Conservation (phyloP, 1,140 invertebrate genomes). For the Lasioglossum baleicum region DNA sequence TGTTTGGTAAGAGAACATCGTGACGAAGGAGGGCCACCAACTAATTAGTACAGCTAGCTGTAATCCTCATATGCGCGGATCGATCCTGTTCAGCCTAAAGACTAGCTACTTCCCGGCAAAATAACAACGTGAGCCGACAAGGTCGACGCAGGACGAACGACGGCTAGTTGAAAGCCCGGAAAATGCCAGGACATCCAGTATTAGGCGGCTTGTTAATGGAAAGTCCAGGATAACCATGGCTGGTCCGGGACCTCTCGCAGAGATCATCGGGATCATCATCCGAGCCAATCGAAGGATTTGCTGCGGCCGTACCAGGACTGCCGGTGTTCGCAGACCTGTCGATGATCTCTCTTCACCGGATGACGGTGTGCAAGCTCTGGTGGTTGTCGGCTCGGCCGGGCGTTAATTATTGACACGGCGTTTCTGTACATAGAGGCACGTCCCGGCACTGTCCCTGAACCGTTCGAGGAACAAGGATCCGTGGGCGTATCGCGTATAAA, state of each 20-base stretch:
- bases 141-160: too few species aligned
- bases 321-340: slow-evolving; percentile 18
- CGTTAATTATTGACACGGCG: slow-evolving; percentile 71
- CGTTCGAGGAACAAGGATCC: slow-evolving; percentile 39
- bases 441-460: slow-evolving; percentile 7
- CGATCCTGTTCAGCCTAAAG: too few species aligned
- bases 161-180: too few species aligned
- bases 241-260: background rate
- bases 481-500: slow-evolving; percentile 35
- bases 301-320: background rate
- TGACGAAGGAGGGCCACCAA: too few species aligned
- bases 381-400: slow-evolving; percentile 55
- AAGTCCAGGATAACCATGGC: background rate
- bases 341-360: slow-evolving; percentile 3
- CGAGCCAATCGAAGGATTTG: slow-evolving; percentile 12
- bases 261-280: background rate
- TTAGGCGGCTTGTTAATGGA: slow-evolving; percentile 11
- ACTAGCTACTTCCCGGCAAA: too few species aligned
- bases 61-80: too few species aligned
- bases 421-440: slow-evolving; percentile 36
- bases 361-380: background rate
- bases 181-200: too few species aligned
- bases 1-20: too few species aligned
- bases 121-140: too few species aligned
- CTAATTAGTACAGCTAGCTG: too few species aligned